These are phyloP conservation scores for Oryzaephilus surinamensis DNA, from an alignment of 1,140 invertebrate species.

Conservation along the genomic window DNA sequence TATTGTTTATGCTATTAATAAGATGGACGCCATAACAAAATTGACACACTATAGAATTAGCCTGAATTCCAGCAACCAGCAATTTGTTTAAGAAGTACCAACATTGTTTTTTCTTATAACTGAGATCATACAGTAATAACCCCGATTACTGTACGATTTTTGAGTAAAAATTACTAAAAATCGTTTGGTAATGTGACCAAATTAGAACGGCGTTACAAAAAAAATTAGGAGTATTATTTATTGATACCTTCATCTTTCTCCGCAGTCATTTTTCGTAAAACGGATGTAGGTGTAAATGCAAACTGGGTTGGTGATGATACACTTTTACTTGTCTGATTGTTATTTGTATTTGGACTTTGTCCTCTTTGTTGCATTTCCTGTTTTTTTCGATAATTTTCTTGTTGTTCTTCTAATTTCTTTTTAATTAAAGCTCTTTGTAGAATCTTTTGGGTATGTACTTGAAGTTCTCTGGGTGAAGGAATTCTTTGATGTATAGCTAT, in stretches of 20 bases:
- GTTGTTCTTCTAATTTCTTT: slow-evolving; percentile 76
- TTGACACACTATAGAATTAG: no score
- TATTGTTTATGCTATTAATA: no score
- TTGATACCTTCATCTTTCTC: slow-evolving; percentile 55
- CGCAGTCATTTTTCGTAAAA: slow-evolving; percentile 83
- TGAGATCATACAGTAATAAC: no score
- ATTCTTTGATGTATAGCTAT: slow-evolving; percentile 56
- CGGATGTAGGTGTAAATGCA: slow-evolving; percentile 83
- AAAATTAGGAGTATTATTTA: slow-evolving; percentile 1
- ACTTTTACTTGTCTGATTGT: slow-evolving; percentile 32
- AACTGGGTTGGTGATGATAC: slow-evolving; percentile 51
- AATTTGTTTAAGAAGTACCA: no score
- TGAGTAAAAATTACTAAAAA: no score
- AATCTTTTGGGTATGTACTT: slow-evolving; percentile 69
- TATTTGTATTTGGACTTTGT: slow-evolving; percentile 28
- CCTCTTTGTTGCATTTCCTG: slow-evolving; percentile 52
- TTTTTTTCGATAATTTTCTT: slow-evolving; percentile 66
- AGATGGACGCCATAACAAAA: no score
- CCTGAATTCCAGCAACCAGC: no score
- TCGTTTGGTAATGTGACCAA: no score
- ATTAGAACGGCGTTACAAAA: no score
- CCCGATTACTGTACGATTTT: no score
- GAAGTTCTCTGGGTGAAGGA: slow-evolving; percentile 72
- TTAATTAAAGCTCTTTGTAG: slow-evolving; percentile 75
- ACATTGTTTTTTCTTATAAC: no score